These are phyloP conservation scores for Orchesella flavescens DNA, from an alignment of 2,888 invertebrate genomes.

Conservation along the genomic window DNA sequence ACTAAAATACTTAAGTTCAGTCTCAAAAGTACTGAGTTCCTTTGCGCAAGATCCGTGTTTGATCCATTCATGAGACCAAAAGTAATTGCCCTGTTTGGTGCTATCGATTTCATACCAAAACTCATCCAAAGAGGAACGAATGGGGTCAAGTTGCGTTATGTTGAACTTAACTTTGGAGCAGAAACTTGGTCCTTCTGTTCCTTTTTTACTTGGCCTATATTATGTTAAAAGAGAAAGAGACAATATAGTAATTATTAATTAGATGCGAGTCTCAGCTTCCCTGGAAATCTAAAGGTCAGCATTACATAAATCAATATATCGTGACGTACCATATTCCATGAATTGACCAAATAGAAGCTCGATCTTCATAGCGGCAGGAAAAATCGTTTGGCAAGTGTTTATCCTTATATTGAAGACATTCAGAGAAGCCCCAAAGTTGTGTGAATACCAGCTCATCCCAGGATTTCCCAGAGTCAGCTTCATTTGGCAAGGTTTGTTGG, in stretches of 20 bases:
- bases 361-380: conserved; percentile 66
- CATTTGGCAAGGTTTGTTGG: background rate
- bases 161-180: conserved; percentile 70
- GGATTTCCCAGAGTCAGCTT: conserved; percentile 23
- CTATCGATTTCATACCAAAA: conserved; percentile 71
- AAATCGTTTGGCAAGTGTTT: conserved; percentile 40
- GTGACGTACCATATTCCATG: conserved; percentile 70
- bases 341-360: conserved; percentile 70
- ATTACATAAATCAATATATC: too few relatives aligned
- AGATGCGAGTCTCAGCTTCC: too few relatives aligned
- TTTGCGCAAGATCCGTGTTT: conserved; percentile 70
- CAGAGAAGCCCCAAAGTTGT: conserved; percentile 68
- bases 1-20: conserved; percentile 69
- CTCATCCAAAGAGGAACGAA: conserved; percentile 62
- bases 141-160: conserved; percentile 59
- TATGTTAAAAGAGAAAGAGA: conserved; percentile 3
- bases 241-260: too few relatives aligned
- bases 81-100: conserved; percentile 63
- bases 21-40: conserved; percentile 52
- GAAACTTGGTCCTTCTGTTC: conserved; percentile 68
- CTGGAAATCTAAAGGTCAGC: too few relatives aligned
- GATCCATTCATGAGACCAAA: conserved; percentile 71
- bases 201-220: conserved; percentile 66
- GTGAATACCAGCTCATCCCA: conserved; percentile 70
- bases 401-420: conserved; percentile 68